Evolutionary conservation across 2,888 invertebrate species (phyloP), one percentile per base, ranked within the genome.

Genomic region (Lordiphosa fenestrarum): DNA sequence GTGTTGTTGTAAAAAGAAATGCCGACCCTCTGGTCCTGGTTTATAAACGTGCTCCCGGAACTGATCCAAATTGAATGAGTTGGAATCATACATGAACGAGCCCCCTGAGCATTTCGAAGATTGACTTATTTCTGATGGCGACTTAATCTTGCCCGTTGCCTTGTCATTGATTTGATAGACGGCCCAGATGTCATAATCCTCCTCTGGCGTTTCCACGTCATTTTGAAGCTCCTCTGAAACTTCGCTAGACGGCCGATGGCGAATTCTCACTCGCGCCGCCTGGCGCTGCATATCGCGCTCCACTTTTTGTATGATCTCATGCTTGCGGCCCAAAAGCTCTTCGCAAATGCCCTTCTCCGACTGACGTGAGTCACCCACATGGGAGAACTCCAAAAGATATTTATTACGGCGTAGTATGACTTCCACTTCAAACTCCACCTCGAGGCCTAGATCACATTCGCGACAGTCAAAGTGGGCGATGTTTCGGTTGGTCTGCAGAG

Each of bases 321-420:
- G 71, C 67, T 71, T 84, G 0, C 72, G 30, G 12, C 35, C 58
- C 6, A 41, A 57, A 5, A 87, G 48, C 60, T 84, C 5, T 55
- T 53, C 10, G 56, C 55, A 56, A 0, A 88, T 67, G n/a, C 78
- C 71, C 19, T 75, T 64, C 38, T 72, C 62, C 6, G 73, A 21
- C 30, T 7, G 7, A 3, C 65, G 60, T 0, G 41, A 13, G 37
- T 80, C 66, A 1, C 71, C 71, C 7, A 84, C 44, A 47, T 72
- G 83, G 1, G 71, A 65, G 66, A 84, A 76, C 1, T 67, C 57
- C 0, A 47, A 37, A 4, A 84, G 63, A 40, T 76, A 86, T 5
- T 69, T 68, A 57, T 88, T 88, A 0, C 88, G 80, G 2, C 80
- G 69, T 19, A 88, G 10, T 3, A 88, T 66, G 0, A 88, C 9